A percentile compares a stretch with the other conserved stretches of the same genome.
These are phyloP conservation scores for Incurvaria masculella DNA, from an alignment of 2,888 invertebrate species.

Conservation along the genomic window DNA sequence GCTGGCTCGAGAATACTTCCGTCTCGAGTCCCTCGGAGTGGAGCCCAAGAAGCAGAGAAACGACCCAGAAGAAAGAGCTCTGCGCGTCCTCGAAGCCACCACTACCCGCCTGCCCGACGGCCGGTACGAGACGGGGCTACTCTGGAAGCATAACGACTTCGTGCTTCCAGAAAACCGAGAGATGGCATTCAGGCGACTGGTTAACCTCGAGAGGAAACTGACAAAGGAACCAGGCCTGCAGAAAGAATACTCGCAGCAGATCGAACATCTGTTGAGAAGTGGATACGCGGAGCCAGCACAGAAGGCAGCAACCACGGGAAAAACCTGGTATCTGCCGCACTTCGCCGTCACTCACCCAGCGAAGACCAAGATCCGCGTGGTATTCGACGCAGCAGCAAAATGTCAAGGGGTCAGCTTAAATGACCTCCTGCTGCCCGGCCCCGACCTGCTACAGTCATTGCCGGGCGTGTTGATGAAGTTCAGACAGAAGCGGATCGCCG, in stretches of 20 bases:
- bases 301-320: not conserved
- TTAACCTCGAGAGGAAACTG: slow-evolving; percentile 8
- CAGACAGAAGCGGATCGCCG: not conserved
- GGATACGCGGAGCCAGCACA: slow-evolving; percentile 12
- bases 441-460: not conserved
- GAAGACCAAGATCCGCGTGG: slow-evolving; percentile 6
- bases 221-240: slow-evolving; percentile 3
- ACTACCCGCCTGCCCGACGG: slow-evolving; percentile 5
- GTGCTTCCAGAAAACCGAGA: slow-evolving; percentile 9
- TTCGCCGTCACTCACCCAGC: slow-evolving; percentile 13
- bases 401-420: slow-evolving; percentile 9
- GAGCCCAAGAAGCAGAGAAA: not conserved
- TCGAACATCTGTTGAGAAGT: slow-evolving; percentile 5
- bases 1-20: not conserved
- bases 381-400: slow-evolving; percentile 14
- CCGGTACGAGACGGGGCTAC: slow-evolving; percentile 9
- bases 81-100: not conserved
- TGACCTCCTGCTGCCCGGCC: not conserved
- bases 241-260: slow-evolving; percentile 8
- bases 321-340: slow-evolving; percentile 14
- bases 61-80: slow-evolving; percentile 1
- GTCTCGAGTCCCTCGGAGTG: not conserved
- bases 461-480: not conserved
- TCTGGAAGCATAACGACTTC: slow-evolving; percentile 10
- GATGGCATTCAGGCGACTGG: slow-evolving; percentile 3